phyloP scores from a whole-genome alignment of 1,140 invertebrate species.

The Lordiphosa stackelbergi region DNA sequence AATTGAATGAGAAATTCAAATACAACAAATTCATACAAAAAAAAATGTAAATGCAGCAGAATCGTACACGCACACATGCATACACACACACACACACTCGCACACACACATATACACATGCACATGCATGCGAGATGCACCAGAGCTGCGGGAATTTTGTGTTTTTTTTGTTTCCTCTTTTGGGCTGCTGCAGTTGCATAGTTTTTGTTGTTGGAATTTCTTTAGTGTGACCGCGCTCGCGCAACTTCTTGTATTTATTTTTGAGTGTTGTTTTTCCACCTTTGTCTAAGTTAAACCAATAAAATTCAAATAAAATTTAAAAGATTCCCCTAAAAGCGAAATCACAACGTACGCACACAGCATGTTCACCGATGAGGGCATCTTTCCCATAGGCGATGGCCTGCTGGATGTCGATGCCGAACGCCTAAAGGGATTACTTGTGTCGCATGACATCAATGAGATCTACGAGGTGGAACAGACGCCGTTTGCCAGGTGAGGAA shows the following conservation, averaged over 20 bases:
- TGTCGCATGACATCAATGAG: constrained; percentile 81
- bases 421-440: constrained; percentile 80
- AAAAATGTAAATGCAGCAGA: constrained; percentile 21
- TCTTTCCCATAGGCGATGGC: constrained; percentile 80
- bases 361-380: constrained; percentile 76
- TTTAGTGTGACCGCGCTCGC: constrained; percentile 50
- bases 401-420: constrained; percentile 81
- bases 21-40: constrained; percentile 4
- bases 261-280: constrained; percentile 19
- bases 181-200: not conserved
- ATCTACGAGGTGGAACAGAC: constrained; percentile 84
- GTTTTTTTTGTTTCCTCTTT: constrained; percentile 17
- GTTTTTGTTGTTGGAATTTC: constrained; percentile 43
- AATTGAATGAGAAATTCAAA: constrained; percentile 9
- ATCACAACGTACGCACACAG: constrained; percentile 37
- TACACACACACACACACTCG: constrained; percentile 3
- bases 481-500: constrained; percentile 83
- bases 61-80: constrained; percentile 27
- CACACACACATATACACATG: constrained; percentile 9
- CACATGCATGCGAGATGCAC: not conserved
- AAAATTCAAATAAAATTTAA: constrained; percentile 17
- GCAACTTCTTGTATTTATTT: constrained; percentile 38
- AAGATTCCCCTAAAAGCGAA: constrained; percentile 23
- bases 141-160: constrained; percentile 23
- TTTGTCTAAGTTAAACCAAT: constrained; percentile 2